A percentile compares a stretch with the other conserved stretches of the same genome.
phyloP scores from a whole-genome alignment of 2,797 vertebrate species.

The Chromobotia macracanthus region DNA sequence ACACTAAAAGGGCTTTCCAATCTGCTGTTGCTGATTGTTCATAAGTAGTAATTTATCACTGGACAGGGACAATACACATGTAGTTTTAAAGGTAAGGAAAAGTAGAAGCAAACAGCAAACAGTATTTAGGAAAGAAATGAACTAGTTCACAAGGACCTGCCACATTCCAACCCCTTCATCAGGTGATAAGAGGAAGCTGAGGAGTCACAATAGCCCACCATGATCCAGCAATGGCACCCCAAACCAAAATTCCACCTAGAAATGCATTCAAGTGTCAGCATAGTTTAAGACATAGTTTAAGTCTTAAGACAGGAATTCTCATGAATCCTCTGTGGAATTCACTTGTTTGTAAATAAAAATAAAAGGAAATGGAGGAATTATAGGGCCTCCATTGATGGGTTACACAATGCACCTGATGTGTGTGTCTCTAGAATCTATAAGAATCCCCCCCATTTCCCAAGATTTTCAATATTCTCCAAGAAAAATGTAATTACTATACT shows the following conservation, averaged over 20 bases:
- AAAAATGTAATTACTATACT: background rate
- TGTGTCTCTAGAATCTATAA: slow-evolving; percentile 35
- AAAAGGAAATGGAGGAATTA: slow-evolving; percentile 49
- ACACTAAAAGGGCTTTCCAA: background rate
- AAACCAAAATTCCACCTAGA: slow-evolving; percentile 42
- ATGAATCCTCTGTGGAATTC: slow-evolving; percentile 58
- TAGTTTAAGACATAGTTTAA: background rate
- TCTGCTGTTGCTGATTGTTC: slow-evolving; percentile 67
- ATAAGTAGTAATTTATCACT: slow-evolving; percentile 50
- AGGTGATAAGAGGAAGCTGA: slow-evolving; percentile 25
- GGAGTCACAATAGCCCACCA: slow-evolving; percentile 45
- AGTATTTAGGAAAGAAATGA: slow-evolving; percentile 67
- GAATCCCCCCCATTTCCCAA: background rate
- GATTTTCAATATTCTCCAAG: background rate
- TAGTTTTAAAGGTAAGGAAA: slow-evolving; percentile 69
- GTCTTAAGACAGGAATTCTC: slow-evolving; percentile 15
- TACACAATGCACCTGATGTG: slow-evolving; percentile 61
- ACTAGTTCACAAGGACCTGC: slow-evolving; percentile 74
- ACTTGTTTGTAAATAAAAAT: slow-evolving; percentile 41
- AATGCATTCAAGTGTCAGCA: slow-evolving; percentile 40
- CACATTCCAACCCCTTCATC: slow-evolving; percentile 69
- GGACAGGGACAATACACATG: slow-evolving; percentile 37
- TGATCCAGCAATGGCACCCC: slow-evolving; percentile 41
- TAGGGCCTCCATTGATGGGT: slow-evolving; percentile 8
- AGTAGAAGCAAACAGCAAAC: slow-evolving; percentile 58